These are phyloP conservation scores for Eurytoma adleriae DNA, from an alignment of 2,888 invertebrate genomes.

Conservation along the genomic window DNA sequence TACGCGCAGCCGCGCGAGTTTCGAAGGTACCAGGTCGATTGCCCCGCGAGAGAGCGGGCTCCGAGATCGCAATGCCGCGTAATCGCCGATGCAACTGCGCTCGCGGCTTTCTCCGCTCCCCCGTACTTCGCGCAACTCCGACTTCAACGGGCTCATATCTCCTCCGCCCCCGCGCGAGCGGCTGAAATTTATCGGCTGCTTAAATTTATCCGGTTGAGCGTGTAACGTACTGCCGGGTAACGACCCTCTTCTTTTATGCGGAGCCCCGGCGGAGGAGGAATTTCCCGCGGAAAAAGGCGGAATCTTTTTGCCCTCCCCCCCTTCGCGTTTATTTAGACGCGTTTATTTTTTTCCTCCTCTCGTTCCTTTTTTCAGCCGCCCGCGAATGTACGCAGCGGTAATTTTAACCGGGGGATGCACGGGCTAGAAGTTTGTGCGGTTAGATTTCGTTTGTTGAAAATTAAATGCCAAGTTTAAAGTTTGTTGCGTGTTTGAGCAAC, in stretches of 20 bases:
- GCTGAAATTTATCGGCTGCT: slow-evolving; percentile 45
- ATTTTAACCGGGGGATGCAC: no score
- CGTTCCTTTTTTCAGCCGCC: no score
- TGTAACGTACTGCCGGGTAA: slow-evolving; percentile 1
- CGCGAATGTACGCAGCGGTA: no score
- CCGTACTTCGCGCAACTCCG: not conserved
- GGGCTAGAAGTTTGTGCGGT: no score
- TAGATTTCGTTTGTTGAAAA: no score
- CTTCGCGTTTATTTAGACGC: no score
- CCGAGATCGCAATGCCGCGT: not conserved
- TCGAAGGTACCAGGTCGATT: slow-evolving; percentile 7
- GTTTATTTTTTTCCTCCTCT: no score
- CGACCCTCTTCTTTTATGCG: slow-evolving; percentile 3
- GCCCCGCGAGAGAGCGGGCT: not conserved
- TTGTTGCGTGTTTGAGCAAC: no score
- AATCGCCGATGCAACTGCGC: slow-evolving; percentile 20
- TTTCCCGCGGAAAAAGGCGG: not conserved
- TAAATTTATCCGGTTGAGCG: slow-evolving; percentile 37
- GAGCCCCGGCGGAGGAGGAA: not conserved
- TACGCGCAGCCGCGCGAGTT: slow-evolving; percentile 1
- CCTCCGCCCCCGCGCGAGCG: not conserved
- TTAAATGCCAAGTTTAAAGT: no score
- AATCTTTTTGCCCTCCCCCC: not conserved
- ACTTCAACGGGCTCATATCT: not conserved
- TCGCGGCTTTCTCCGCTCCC: not conserved